These are phyloP conservation scores for Arvicola amphibius DNA, from an alignment of 2,797 vertebrate species.

Conservation along the genomic window DNA sequence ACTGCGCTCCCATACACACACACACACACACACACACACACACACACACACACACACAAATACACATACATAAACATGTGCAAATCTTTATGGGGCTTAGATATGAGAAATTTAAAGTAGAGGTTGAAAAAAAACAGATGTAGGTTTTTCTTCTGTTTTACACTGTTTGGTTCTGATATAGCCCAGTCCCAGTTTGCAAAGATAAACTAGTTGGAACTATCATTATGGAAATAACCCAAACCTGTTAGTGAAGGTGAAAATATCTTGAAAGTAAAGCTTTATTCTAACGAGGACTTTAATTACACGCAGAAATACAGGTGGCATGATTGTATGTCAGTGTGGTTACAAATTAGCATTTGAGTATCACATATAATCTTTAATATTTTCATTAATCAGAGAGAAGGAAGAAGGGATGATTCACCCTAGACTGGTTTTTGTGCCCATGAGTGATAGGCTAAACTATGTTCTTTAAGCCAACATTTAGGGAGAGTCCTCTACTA, in stretches of 20 bases:
- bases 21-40: neutral
- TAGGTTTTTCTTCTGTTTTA: neutral
- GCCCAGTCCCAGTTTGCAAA: neutral
- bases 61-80: neutral
- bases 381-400: constrained; percentile 1
- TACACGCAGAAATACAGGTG: neutral
- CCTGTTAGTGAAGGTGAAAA: neutral
- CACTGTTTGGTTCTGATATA: neutral
- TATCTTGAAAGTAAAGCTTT: neutral
- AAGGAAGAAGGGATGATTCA: neutral
- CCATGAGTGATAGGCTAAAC: no score
- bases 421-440: neutral
- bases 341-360: constrained; percentile 28
- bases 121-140: neutral
- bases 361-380: neutral
- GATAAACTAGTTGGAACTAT: neutral
- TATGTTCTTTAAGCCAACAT: neutral
- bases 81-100: neutral
- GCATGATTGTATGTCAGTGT: neutral
- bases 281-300: constrained; percentile 16
- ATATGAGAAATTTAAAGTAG: neutral
- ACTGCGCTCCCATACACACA: neutral
- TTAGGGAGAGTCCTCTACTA: neutral
- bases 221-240: neutral
- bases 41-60: neutral